Evolutionary conservation across 2,113 vertebrate species (phyloP).

Genomic region (Tonatia bakeri): DNA sequence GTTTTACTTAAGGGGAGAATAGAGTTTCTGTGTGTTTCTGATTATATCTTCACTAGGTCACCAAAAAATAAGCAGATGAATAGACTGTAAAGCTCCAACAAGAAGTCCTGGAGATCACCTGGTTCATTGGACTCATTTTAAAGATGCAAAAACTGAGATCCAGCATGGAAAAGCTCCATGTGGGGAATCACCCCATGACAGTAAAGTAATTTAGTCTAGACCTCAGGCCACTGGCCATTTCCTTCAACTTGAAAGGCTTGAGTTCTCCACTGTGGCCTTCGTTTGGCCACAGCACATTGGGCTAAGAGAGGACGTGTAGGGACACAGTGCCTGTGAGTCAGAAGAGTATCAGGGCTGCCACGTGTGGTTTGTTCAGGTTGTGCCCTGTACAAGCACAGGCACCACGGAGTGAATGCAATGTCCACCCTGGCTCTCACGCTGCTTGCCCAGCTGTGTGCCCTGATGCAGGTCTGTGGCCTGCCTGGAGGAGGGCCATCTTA

Average conservation of each 20-base stretch:
- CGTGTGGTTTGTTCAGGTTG: not conserved
- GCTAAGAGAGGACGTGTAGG: not conserved
- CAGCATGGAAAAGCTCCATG: not conserved
- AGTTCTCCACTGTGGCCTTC: not conserved
- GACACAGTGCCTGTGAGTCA: accelerated
- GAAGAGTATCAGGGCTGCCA: not conserved
- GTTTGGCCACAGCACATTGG: not conserved
- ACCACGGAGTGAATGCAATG: accelerated
- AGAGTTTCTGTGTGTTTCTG: not conserved
- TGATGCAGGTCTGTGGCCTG: not conserved
- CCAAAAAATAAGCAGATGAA: not conserved
- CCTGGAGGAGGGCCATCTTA: not conserved
- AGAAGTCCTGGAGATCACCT: not conserved
- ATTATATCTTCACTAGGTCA: not conserved
- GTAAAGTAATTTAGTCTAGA: not conserved
- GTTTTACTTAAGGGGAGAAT: not conserved
- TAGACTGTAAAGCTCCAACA: not conserved
- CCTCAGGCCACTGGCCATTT: not conserved
- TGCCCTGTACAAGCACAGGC: not conserved
- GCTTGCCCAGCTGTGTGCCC: not conserved
- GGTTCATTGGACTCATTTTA: not conserved
- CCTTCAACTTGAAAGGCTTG: not conserved
- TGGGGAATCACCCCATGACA: not conserved
- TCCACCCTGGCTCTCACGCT: not conserved
- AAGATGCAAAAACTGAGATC: not conserved